Evolutionary conservation across 2,888 invertebrate species (phyloP), one percentile per base, ranked within the genome.

Genomic region (Coelogynopora nodosa): DNA sequence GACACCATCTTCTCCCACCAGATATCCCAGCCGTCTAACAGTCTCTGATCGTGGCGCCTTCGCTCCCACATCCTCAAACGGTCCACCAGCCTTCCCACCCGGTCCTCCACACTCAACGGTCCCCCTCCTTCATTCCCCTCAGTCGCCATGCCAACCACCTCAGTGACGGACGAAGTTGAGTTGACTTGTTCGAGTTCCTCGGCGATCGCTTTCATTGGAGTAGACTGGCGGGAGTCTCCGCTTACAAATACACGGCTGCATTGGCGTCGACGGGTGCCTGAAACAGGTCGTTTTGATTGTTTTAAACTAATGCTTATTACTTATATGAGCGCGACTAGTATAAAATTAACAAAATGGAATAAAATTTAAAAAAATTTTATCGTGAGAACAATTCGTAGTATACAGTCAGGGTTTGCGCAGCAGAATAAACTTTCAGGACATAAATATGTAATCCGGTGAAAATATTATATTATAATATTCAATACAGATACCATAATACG

Each of bases 91-190:
- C 31, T 29, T 30, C 28, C 26, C 10, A 87, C 49, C 0, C 87
- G 86, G 13, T 86, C 86, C 0, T 87, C 31, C 31, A 81, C 84
- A 84, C 30, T 84, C n/a, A n/a, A n/a, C n/a, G n/a, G n/a, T n/a
- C n/a, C n/a, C 29, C 29, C 30, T 18, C 29, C 67, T 18, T 80
- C 29, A n/a, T n/a, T n/a, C n/a, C n/a, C n/a, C n/a, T 5, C 5
- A 5, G 5, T 23, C 5, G n/a, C 5, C 5, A 10, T 23, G 5
- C 81, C 5, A 80, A 5, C n/a, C 26, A 84, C 30, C 27, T 28
- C 30, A 74, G 31, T 81, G n/a, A 82, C 28, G n/a, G 74, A 29
- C 5, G 80, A 80, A 84, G 28, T 74, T 13, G 28, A 1, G n/a
- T 82, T 29, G 13, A 80, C 28, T 30, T 74, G 80, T 28, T 86